Base-by-base conservation (phyloP, 2,797 vertebrate genomes). In the Malurus splendens region DNA sequence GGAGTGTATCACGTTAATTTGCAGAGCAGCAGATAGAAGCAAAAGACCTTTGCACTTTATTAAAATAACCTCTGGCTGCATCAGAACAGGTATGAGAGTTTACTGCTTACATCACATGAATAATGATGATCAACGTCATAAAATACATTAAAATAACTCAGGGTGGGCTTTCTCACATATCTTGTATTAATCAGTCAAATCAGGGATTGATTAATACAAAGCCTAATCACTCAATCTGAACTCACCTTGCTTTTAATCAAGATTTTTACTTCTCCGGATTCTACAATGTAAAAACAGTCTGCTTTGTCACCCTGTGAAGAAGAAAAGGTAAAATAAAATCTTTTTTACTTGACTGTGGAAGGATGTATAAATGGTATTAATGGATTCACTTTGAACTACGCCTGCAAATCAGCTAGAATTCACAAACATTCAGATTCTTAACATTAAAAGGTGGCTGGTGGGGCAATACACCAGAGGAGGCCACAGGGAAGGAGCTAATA, bases 181-280 rank as follows among this genome's bases (percentile, higher is more conserved):
- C 38, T 60, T 27, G 4, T 25, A 72, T 73, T 64, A 47, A 77
- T 39, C 4, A 9, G 27, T 54, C 28, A 27, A 62, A 71, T 36
- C 27, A 25, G 8, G 2, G 52, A 72, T 9, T 55, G 25, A 85
- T 71, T 55, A 75, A 67, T 41, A 39, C 59, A 62, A 81, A 75
- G 25, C 33, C 18, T 36, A 25, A 59, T 51, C n/a, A 62, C 9
- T 12, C 11, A 50, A 17, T 48, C 64, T 30, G 59, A 85, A 97
- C 97, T 96, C 96, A 99, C 99, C 99, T 99, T 99, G 96, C 98
- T 99, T 98, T 98, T 99, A 97, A 99, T 99, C 98, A 99, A 98
- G 94, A 99, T 99, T 97, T 98, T 99, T 93, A 99, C 99, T 86
- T 99, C 99, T 19, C 99, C 99, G 20, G 98, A 98, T 93, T 99